Conservation (phyloP, 2,113 vertebrate genomes). For the Bubo bubo region DNA sequence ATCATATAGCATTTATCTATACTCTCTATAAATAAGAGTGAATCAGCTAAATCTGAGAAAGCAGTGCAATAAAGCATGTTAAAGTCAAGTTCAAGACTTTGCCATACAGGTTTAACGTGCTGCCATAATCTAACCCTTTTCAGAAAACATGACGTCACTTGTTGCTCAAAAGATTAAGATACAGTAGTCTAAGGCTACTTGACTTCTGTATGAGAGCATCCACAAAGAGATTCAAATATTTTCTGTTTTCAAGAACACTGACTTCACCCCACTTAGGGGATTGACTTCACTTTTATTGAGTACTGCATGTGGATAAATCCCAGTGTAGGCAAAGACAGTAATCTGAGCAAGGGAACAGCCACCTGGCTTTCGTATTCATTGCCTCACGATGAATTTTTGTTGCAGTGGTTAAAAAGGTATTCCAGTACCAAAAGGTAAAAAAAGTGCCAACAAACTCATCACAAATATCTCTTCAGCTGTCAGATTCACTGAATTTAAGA, state of each 20-base stretch:
- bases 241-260: background rate
- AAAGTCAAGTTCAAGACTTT: background rate
- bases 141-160: background rate
- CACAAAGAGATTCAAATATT: background rate
- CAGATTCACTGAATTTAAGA: background rate
- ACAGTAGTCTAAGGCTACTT: background rate
- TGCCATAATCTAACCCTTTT: background rate
- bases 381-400: rapidly evolving
- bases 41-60: background rate
- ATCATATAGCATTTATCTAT: background rate
- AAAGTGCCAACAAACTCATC: background rate
- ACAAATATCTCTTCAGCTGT: background rate
- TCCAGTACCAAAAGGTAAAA: background rate
- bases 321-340: background rate
- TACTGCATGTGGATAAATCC: too few species aligned
- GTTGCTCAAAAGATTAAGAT: background rate
- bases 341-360: background rate
- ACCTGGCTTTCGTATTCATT: too few species aligned
- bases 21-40: background rate
- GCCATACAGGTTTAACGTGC: background rate
- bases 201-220: background rate
- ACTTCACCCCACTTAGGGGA: background rate
- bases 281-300: background rate
- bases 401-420: background rate
- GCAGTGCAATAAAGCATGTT: background rate